These are phyloP conservation scores for Xenus cinereus DNA, from an alignment of 2,113 vertebrate species.

Conservation along the genomic window DNA sequence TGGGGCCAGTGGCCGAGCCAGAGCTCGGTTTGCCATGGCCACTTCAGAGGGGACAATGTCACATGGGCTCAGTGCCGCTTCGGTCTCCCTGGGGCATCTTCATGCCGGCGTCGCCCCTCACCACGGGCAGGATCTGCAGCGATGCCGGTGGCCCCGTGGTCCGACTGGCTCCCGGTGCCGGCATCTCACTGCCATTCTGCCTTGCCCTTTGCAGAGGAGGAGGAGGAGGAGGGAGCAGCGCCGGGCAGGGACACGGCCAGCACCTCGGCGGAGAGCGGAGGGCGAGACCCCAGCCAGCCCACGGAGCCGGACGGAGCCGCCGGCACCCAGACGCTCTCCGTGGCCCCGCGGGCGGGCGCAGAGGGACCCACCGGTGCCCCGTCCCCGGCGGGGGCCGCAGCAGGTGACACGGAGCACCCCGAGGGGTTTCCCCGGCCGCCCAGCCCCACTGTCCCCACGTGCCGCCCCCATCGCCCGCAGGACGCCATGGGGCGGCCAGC, in stretches of 20 bases:
- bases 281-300: not conserved
- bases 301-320: not conserved
- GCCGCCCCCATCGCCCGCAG: rapidly evolving
- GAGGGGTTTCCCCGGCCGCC: not conserved
- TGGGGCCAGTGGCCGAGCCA: rapidly evolving
- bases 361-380: not conserved
- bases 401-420: conserved; percentile 33
- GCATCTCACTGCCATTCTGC: not conserved
- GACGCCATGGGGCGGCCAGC: not conserved
- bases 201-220: conserved; percentile 61
- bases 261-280: rapidly evolving
- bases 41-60: not conserved
- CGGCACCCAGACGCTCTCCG: not conserved
- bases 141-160: not conserved
- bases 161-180: not conserved
- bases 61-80: not conserved
- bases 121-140: rapidly evolving
- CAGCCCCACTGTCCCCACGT: not conserved
- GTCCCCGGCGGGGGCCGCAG: rapidly evolving
- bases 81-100: not conserved
- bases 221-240: not conserved
- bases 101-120: rapidly evolving
- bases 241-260: not conserved
- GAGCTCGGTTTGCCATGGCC: rapidly evolving
- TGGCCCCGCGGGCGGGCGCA: not conserved